Conservation (phyloP, 1,140 invertebrate genomes). For the Parasteatoda tepidariorum region DNA sequence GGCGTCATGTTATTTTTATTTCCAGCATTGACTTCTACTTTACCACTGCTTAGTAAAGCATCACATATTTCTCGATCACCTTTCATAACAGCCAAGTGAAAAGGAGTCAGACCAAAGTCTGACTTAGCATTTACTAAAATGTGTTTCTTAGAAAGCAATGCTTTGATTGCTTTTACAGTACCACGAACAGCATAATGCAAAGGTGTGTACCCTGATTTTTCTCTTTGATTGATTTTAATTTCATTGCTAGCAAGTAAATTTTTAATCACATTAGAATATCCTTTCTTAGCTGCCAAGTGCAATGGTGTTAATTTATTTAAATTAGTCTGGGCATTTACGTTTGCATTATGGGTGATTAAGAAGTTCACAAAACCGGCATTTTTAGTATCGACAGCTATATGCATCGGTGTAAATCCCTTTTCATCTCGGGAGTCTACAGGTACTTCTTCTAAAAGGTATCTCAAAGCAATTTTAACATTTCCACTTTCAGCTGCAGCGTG, state of each 20-base stretch:
- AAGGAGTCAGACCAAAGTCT: not conserved
- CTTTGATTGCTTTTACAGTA: not conserved
- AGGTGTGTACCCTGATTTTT: not conserved
- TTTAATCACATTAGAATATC: not conserved
- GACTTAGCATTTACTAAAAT: not conserved
- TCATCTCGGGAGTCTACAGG: not conserved
- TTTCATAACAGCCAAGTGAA: not conserved
- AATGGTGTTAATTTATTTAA: not conserved
- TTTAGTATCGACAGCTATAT: conserved; percentile 7
- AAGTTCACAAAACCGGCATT: not conserved
- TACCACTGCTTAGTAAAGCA: not conserved
- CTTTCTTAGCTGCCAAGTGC: not conserved
- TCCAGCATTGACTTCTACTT: not conserved
- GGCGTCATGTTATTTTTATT: not conserved
- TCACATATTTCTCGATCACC: not conserved
- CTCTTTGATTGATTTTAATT: not conserved
- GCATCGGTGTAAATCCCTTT: not conserved
- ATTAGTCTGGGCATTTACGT: not conserved
- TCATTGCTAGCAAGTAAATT: not conserved
- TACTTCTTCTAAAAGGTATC: not conserved
- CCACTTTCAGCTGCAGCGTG: not conserved
- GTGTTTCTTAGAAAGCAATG: not conserved
- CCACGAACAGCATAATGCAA: not conserved
- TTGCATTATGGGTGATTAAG: not conserved
- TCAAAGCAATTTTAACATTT: not conserved